phyloP scores from a whole-genome alignment of 2,113 vertebrate genomes.

The Scomber japonicus region DNA sequence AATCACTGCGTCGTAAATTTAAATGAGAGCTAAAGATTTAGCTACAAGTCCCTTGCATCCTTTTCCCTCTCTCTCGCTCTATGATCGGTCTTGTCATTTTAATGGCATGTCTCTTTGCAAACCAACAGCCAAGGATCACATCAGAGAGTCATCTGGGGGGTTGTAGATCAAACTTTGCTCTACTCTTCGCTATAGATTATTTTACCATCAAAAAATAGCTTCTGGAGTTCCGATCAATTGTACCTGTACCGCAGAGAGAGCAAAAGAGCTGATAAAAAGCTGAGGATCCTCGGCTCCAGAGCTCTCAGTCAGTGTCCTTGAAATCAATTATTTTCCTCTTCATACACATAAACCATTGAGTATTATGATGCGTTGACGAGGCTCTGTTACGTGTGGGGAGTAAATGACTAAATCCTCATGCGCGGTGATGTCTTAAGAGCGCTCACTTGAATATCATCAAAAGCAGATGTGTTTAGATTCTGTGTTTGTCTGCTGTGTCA shows the following conservation, averaged over 20 bases:
- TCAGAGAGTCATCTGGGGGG: constrained; percentile 33
- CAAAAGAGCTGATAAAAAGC: background rate
- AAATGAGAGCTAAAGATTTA: constrained; percentile 43
- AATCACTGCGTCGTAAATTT: constrained; percentile 38
- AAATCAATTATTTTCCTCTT: background rate
- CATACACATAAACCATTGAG: background rate
- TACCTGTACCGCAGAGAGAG: constrained; percentile 12
- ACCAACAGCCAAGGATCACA: constrained; percentile 56
- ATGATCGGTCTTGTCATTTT: constrained; percentile 48
- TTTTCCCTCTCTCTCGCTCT: background rate
- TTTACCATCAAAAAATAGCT: constrained; percentile 17
- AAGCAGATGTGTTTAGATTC: constrained; percentile 51
- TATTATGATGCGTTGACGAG: background rate
- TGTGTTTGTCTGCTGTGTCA: constrained; percentile 12
- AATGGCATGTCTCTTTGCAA: constrained; percentile 49
- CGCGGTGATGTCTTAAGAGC: background rate
- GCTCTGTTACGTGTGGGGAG: constrained; percentile 5
- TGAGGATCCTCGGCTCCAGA: background rate
- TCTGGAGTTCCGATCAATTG: constrained; percentile 37
- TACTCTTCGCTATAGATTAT: constrained; percentile 49
- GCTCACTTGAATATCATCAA: constrained; percentile 27
- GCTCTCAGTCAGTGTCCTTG: background rate
- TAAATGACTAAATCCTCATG: constrained; percentile 11
- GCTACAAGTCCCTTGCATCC: constrained; percentile 26
- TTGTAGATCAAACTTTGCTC: constrained; percentile 34